These are phyloP conservation scores for Molanna angustata DNA, from an alignment of 2,888 invertebrate genomes.

Conservation along the genomic window DNA sequence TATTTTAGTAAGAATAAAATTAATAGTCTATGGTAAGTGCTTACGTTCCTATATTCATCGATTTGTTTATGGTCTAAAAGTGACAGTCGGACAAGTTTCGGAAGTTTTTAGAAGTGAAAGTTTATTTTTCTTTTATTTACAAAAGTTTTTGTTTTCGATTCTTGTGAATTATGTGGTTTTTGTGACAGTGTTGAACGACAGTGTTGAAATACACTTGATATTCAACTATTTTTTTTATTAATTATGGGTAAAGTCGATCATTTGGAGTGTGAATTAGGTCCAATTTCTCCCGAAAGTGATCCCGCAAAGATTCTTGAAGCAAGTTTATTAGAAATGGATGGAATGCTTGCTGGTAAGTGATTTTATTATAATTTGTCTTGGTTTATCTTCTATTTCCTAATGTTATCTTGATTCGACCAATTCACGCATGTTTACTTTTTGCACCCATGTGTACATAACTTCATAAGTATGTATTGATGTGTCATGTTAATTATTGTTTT, in stretches of 20 bases:
- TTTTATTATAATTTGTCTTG: neutral
- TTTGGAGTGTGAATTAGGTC: constrained; percentile 44
- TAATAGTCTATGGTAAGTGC: no score
- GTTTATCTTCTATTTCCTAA: no score
- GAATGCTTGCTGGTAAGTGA: constrained; percentile 72
- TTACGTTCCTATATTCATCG: neutral
- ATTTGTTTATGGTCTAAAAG: constrained; percentile 12
- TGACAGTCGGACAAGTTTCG: constrained; percentile 19
- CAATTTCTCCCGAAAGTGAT: constrained; percentile 57
- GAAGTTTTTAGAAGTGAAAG: constrained; percentile 20
- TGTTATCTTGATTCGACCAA: no score
- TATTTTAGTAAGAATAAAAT: no score
- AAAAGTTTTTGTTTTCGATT: neutral
- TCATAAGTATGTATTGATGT: no score
- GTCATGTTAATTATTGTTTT: no score
- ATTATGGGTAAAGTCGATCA: constrained; percentile 55
- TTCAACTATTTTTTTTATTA: neutral
- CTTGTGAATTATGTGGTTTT: neutral
- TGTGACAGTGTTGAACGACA: neutral
- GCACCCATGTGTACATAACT: no score
- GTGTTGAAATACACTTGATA: neutral
- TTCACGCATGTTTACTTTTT: no score
- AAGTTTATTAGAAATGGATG: constrained; percentile 86
- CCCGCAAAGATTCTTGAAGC: constrained; percentile 84
- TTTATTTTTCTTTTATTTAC: constrained; percentile 18